Conservation (phyloP, 2,113 vertebrate species). For the Neoarius graeffei region DNA sequence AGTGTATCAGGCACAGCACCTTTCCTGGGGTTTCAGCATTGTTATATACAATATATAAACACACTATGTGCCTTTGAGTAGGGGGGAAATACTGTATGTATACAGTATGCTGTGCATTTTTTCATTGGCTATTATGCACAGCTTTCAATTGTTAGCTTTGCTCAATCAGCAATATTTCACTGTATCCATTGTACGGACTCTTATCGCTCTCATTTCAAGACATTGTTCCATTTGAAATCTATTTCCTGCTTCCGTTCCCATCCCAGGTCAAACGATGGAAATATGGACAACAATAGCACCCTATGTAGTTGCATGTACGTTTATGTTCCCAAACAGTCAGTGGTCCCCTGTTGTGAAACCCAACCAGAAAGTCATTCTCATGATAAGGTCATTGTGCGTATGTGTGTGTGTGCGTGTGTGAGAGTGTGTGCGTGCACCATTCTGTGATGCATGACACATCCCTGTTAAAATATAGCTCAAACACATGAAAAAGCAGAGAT, state of each 20-base stretch:
- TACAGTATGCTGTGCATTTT: not conserved
- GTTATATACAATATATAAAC: not conserved
- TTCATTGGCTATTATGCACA: not conserved
- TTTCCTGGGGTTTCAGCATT: not conserved
- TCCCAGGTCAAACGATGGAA: constrained; percentile 31
- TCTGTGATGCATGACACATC: constrained; percentile 14
- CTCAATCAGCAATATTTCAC: constrained; percentile 12
- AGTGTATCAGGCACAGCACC: not conserved
- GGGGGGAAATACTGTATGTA: too few species aligned
- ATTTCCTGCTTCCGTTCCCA: constrained; percentile 43
- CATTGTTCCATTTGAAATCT: constrained; percentile 31
- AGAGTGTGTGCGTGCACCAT: constrained; percentile 10
- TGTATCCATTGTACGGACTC: not conserved
- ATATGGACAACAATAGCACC: constrained; percentile 26
- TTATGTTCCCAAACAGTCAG: constrained; percentile 40
- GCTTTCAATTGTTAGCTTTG: not conserved
- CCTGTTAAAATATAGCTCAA: constrained; percentile 22
- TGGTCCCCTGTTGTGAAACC: constrained; percentile 31
- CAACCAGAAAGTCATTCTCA: constrained; percentile 32
- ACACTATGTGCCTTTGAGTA: not conserved
- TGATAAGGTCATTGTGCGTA: constrained; percentile 35
- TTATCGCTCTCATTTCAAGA: constrained; percentile 27
- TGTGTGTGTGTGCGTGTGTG: constrained; percentile 5
- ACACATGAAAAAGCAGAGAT: constrained; percentile 6
- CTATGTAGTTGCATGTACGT: not conserved